phyloP scores from a whole-genome alignment of 2,888 invertebrate species.

The Nyleta sp. region DNA sequence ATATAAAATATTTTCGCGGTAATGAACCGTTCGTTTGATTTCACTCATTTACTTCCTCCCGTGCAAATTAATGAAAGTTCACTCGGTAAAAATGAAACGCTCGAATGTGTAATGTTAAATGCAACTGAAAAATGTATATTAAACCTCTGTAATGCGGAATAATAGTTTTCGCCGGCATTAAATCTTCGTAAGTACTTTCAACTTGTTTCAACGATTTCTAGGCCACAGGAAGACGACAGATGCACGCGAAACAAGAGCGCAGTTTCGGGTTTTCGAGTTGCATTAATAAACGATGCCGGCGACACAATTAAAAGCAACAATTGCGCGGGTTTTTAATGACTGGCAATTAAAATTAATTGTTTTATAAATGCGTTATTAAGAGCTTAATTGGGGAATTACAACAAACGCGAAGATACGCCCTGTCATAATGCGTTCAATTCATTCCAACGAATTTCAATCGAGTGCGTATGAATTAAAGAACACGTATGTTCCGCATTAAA shows the following conservation, averaged over 20 bases:
- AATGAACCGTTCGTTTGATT: no score
- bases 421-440: slow-evolving; percentile 11
- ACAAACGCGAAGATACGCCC: background rate
- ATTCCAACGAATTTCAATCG: slow-evolving; percentile 3
- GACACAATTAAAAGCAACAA: slow-evolving; percentile 31
- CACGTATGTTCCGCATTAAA: background rate
- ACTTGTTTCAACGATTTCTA: slow-evolving; percentile 10
- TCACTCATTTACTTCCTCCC: no score
- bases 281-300: slow-evolving; percentile 33
- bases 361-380: slow-evolving; percentile 35
- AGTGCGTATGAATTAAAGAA: slow-evolving; percentile 6
- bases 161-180: background rate
- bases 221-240: slow-evolving; percentile 18
- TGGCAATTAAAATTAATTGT: slow-evolving; percentile 41
- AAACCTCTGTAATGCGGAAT: no score
- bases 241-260: background rate
- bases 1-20: no score
- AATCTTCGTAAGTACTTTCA: slow-evolving; percentile 4
- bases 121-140: no score
- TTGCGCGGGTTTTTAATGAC: slow-evolving; percentile 31
- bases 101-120: no score
- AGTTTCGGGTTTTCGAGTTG: slow-evolving; percentile 25
- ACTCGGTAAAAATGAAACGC: no score
- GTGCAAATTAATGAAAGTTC: no score
- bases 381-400: slow-evolving; percentile 40